A percentile compares a stretch with the other conserved stretches of the same genome.
phyloP scores from a whole-genome alignment of 2,888 invertebrate genomes.

The Eristalinus aeneus region DNA sequence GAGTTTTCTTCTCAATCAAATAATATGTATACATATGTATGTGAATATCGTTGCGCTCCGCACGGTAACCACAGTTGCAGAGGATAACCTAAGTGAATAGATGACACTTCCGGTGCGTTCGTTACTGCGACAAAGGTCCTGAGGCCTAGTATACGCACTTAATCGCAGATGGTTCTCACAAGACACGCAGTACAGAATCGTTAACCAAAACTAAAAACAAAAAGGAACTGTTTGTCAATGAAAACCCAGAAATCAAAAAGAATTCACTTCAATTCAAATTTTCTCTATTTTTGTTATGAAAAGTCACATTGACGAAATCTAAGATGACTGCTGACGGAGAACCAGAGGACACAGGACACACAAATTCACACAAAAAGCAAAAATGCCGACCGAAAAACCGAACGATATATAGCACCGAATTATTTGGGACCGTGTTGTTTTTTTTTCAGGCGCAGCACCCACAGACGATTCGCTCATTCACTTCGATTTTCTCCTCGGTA shows the following conservation, averaged over 20 bases:
- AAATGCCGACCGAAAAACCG: slow-evolving; percentile 59
- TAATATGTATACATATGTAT: neutral
- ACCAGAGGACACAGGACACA: slow-evolving; percentile 37
- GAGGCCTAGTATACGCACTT: slow-evolving; percentile 42
- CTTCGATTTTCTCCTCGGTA: slow-evolving; percentile 62
- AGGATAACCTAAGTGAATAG: slow-evolving; percentile 11
- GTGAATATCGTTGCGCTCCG: neutral
- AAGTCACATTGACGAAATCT: slow-evolving; percentile 40
- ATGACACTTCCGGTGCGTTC: slow-evolving; percentile 47
- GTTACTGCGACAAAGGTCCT: slow-evolving; percentile 25
- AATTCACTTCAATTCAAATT: slow-evolving; percentile 25
- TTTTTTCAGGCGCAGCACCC: slow-evolving; percentile 52
- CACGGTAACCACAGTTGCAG: neutral
- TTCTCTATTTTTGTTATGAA: slow-evolving; percentile 13
- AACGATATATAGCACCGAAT: slow-evolving; percentile 51
- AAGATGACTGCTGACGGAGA: slow-evolving; percentile 22
- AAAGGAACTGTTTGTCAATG: slow-evolving; percentile 19
- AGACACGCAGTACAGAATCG: slow-evolving; percentile 9
- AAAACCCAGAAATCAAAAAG: slow-evolving; percentile 27
- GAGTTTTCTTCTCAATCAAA: slow-evolving; percentile 7
- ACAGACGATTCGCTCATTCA: slow-evolving; percentile 54
- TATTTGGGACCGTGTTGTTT: slow-evolving; percentile 49
- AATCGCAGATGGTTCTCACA: slow-evolving; percentile 6
- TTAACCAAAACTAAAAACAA: neutral
- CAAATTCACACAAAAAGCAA: slow-evolving; percentile 39